Conservation (phyloP, 2,113 vertebrate genomes). For the Cephalopterus ornatus region DNA sequence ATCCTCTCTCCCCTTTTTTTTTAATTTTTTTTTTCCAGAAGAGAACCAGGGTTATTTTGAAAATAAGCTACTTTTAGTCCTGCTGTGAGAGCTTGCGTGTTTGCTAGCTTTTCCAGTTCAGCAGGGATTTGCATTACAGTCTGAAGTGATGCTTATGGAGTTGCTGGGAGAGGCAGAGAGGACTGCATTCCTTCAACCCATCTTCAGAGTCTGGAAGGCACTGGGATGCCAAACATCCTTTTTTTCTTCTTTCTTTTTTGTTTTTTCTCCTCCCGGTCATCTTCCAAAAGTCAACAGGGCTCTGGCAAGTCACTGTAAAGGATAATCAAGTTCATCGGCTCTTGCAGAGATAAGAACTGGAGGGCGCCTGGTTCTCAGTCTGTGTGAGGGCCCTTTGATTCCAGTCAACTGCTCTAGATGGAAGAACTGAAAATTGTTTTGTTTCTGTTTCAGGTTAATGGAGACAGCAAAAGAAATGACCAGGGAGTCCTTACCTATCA, state of each 20-base stretch:
- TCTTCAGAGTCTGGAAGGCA: not conserved
- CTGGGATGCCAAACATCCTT: not conserved
- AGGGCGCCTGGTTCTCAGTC: not conserved
- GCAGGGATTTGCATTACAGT: not conserved
- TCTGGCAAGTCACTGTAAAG: not conserved
- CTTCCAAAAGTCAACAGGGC: not conserved
- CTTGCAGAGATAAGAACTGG: not conserved
- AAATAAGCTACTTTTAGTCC: not conserved
- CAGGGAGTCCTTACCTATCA: slow-evolving; percentile 95
- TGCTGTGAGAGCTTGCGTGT: not conserved
- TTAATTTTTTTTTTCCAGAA: not conserved
- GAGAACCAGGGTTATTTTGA: not conserved
- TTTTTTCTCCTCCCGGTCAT: rapidly evolving
- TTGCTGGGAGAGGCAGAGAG: not conserved
- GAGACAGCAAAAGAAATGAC: slow-evolving; percentile 96
- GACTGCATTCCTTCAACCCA: not conserved
- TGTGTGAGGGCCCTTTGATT: not conserved
- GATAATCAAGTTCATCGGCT: not conserved
- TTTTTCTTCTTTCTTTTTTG: not conserved
- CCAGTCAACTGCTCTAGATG: not conserved
- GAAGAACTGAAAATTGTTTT: slow-evolving; percentile 2
- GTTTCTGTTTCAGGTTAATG: slow-evolving; percentile 84
- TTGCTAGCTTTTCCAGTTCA: not conserved
- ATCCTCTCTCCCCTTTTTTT: not conserved
- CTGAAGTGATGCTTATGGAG: not conserved